A percentile compares a stretch with the other conserved stretches of the same genome.
These are phyloP conservation scores for Benitochromis conjunctus DNA, from an alignment of 2,113 vertebrate species.

Conservation along the genomic window DNA sequence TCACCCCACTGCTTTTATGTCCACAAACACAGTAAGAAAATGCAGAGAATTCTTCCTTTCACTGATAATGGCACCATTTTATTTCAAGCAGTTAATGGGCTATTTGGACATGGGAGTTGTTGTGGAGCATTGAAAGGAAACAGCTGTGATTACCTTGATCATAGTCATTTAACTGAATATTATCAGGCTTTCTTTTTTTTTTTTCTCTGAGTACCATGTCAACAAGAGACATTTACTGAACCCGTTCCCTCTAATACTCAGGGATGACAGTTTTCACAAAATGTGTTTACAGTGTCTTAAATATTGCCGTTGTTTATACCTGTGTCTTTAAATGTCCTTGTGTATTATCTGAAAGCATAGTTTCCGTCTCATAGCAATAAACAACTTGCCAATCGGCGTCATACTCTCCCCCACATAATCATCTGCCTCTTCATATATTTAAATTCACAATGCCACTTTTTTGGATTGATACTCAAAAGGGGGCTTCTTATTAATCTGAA, in stretches of 20 bases:
- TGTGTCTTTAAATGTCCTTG: background rate
- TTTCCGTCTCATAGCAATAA: background rate
- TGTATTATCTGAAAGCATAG: background rate
- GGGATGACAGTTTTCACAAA: background rate
- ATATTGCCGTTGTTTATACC: background rate
- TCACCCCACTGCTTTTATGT: background rate
- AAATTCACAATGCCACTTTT: background rate
- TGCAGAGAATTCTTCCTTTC: background rate
- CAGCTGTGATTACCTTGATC: conserved; percentile 45
- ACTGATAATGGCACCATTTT: conserved; percentile 13
- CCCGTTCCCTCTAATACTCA: background rate
- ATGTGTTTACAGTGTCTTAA: conserved; percentile 9
- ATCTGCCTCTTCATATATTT: background rate
- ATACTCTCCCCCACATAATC: background rate
- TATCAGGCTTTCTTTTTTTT: background rate
- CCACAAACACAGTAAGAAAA: background rate
- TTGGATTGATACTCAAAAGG: background rate
- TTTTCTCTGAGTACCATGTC: conserved; percentile 5
- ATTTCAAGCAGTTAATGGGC: conserved; percentile 25
- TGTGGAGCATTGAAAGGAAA: conserved; percentile 30
- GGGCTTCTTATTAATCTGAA: background rate
- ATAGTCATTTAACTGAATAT: conserved; percentile 38
- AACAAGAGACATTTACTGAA: conserved; percentile 25
- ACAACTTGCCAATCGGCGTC: background rate
- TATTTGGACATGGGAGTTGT: conserved; percentile 23